phyloP scores from a whole-genome alignment of 2,113 vertebrate genomes.

The Aplodontia rufa region DNA sequence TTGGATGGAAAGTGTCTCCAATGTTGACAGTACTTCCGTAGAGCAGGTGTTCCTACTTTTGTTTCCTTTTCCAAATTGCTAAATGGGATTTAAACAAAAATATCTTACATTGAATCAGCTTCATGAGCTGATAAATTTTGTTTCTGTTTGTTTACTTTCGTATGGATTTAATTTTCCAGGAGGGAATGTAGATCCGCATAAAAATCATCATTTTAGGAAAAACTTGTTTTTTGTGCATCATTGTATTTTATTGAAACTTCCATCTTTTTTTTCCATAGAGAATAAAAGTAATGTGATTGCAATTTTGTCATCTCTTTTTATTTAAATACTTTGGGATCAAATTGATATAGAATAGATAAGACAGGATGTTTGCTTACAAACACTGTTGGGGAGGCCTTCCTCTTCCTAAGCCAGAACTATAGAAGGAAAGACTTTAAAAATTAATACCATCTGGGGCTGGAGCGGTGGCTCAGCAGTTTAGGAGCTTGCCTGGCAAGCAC shows the following conservation, averaged over 20 bases:
- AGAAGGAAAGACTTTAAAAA: slow-evolving; percentile 67
- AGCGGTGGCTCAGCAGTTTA: too few relatives aligned
- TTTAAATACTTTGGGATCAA: slow-evolving; percentile 18
- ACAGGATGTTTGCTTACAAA: slow-evolving; percentile 50
- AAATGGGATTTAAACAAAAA: not conserved
- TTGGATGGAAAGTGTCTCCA: not conserved
- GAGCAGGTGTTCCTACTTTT: not conserved
- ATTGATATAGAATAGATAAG: slow-evolving; percentile 41
- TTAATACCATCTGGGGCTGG: too few relatives aligned
- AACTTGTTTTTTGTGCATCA: not conserved
- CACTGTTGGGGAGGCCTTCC: not conserved
- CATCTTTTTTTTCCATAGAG: not conserved
- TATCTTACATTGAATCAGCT: not conserved
- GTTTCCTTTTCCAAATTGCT: not conserved
- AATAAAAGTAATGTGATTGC: slow-evolving; percentile 11
- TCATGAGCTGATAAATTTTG: not conserved
- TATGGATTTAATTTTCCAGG: not conserved
- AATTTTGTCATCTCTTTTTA: not conserved
- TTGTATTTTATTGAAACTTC: not conserved
- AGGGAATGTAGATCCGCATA: not conserved
- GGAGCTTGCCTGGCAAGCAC: too few relatives aligned
- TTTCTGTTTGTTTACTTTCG: slow-evolving; percentile 3
- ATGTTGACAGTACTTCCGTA: not conserved
- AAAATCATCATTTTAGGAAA: not conserved
- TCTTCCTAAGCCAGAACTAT: not conserved